Base-by-base conservation (phyloP, 2,113 vertebrate species). In the Datnioides undecimradiatus region DNA sequence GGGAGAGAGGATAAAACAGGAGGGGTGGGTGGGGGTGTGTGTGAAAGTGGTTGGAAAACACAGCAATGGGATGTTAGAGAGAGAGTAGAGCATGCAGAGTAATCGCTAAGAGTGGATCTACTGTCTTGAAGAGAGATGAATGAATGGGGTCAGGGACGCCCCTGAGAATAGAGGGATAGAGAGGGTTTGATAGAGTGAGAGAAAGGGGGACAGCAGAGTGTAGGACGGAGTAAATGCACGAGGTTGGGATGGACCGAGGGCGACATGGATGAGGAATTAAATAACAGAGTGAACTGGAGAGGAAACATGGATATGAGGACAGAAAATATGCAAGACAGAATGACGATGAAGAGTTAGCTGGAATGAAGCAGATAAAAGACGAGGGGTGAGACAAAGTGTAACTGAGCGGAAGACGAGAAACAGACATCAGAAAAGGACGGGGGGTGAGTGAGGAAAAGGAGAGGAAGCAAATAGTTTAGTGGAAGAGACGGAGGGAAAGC, bases 71-170 rank as follows among this genome's bases (percentile, higher is more conserved):
- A 86, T 83, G 85, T 57, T 80, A 14, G 79, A 82, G 73, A 51
- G 83, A 87, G 82, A 58, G 54, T n/a, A n/a, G 78, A 86, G 81
- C 75, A 79, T 79, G 81, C 85, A 69, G 81, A 83, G 87, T 92
- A 88, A 93, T 92, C 27, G 80, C 90, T 90, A 84, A 85, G 87
- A 92, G 90, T 86, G 43, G 82, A 91, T 89, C 72, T 59, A 84
- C 77, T 76, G 85, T 90, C 76, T 87, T 93, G 77, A 91, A 89
- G 82, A 86, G 75, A 85, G 84, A 85, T 87, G 91, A 93, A 94
- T 93, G 93, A 95, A 95, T 93, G 90, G 78, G 94, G 93, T 93
- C 93, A 94, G 91, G 88, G 86, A 85, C 73, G 79, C 92, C 90
- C 93, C 70, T 79, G 92, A 93, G 93, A 93, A 91, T 90, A 91